Percentiles rank a stretch among this genome's conserved stretches.
Evolutionary conservation across 2,888 invertebrate species (phyloP).

Genomic region (Tryphoninae sp.): DNA sequence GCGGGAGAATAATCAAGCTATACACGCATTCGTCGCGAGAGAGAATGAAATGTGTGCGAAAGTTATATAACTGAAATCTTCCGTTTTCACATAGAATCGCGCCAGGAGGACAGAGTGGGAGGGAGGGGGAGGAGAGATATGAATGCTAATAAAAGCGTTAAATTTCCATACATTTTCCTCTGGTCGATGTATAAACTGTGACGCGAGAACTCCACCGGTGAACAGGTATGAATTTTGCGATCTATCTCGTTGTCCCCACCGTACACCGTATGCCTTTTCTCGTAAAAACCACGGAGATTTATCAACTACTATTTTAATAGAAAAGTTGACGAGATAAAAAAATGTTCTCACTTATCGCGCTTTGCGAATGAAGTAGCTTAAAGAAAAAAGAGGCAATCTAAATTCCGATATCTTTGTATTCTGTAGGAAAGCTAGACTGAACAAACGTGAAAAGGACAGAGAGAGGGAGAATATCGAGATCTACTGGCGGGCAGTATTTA

Average conservation of each 20-base stretch:
- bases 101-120: neutral
- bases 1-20: neutral
- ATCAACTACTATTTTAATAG: constrained; percentile 47
- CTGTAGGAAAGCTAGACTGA: neutral
- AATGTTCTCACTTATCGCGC: constrained; percentile 13
- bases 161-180: constrained; percentile 65
- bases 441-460: neutral
- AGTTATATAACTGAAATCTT: constrained; percentile 37
- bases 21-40: neutral
- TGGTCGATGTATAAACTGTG: constrained; percentile 40
- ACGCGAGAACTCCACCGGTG: constrained; percentile 22
- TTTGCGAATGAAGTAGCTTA: neutral
- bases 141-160: constrained; percentile 66
- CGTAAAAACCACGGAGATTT: constrained; percentile 38
- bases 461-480: neutral
- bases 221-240: constrained; percentile 45
- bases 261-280: constrained; percentile 17
- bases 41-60: constrained; percentile 1
- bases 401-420: constrained; percentile 8
- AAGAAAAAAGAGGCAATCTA: neutral
- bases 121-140: constrained; percentile 45
- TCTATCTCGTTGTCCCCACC: constrained; percentile 18
- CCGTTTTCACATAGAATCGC: constrained; percentile 4
- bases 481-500: neutral
- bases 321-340: constrained; percentile 4